phyloP scores from a whole-genome alignment of 2,888 invertebrate genomes.

The Cloeon dipterum region DNA sequence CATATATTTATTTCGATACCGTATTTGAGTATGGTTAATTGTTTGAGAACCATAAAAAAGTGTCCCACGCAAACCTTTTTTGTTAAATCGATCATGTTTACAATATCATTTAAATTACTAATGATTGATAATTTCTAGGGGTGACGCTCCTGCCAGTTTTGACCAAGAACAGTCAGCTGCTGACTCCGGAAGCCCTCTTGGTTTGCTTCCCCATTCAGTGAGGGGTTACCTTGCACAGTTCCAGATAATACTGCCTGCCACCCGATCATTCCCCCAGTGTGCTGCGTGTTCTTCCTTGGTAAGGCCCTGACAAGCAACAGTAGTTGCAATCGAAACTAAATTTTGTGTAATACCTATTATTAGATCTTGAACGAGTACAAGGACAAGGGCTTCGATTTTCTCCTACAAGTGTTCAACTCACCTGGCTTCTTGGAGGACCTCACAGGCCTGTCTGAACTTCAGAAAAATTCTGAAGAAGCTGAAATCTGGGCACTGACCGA shows the following conservation, averaged over 20 bases:
- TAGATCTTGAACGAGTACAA: constrained; percentile 23
- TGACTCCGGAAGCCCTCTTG: constrained; percentile 33
- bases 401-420: constrained; percentile 56
- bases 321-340: background rate
- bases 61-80: too few relatives aligned
- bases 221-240: constrained; percentile 73
- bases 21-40: too few relatives aligned
- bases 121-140: too few relatives aligned
- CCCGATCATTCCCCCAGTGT: constrained; percentile 68
- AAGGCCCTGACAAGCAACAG: too few relatives aligned
- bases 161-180: constrained; percentile 15
- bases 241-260: constrained; percentile 62
- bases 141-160: constrained; percentile 34
- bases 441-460: constrained; percentile 49
- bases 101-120: too few relatives aligned
- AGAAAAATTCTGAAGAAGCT: constrained; percentile 31
- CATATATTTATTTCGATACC: too few relatives aligned
- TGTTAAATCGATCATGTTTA: background rate
- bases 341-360: background rate
- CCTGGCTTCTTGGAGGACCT: constrained; percentile 64
- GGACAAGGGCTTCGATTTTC: constrained; percentile 39
- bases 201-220: constrained; percentile 78
- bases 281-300: constrained; percentile 61
- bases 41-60: too few relatives aligned
- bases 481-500: constrained; percentile 18